Evolutionary conservation across 2,113 vertebrate genomes (phyloP), one percentile per base, ranked within the genome.

Genomic region (Proterorhinus semilunaris): DNA sequence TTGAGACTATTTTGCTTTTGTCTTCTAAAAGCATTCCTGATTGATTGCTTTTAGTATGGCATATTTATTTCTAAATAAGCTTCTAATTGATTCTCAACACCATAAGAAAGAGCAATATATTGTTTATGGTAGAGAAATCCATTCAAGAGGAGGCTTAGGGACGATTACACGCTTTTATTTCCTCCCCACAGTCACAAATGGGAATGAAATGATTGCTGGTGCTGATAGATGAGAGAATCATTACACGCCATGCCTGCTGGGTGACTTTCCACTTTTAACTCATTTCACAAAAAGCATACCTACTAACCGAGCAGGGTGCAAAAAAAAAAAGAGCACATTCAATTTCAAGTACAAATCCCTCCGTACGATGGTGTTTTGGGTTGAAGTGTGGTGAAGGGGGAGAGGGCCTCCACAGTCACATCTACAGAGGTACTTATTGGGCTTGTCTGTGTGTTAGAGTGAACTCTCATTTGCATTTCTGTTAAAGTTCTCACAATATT

Each of bases 201-300:
- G 78, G 74, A 90, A 90, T 80, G 59, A 85, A 88, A 89, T 78
- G 79, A 83, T 91, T 72, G 80, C 85, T 86, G 65, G 65, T 47
- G 76, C 70, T 86, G 88, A 91, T 90, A 81, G 85, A 89, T 80
- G 78, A 70, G 73, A 65, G 81, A 80, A 78, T 74, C 62, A 72
- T 67, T 76, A 81, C 69, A 76, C 74, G 27, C 27, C 66, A 58
- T 75, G 79, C 75, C 80, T 83, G 78, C 74, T 71, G 74, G 87
- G 69, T 59, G 61, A 83, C 80, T 84, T 78, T 69, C 72, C 69
- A 68, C 52, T 83, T 88, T 84, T 71, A 81, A 83, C 76, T 81
- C 74, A 77, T 48, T 68, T 80, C 82, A 83, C 74, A 73, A 89
- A 83, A 79, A 7, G 27, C 43, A 50, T 47, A 71, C 57, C 53